Conservation (phyloP, 1,140 invertebrate genomes). For the Calliphora vicina region DNA sequence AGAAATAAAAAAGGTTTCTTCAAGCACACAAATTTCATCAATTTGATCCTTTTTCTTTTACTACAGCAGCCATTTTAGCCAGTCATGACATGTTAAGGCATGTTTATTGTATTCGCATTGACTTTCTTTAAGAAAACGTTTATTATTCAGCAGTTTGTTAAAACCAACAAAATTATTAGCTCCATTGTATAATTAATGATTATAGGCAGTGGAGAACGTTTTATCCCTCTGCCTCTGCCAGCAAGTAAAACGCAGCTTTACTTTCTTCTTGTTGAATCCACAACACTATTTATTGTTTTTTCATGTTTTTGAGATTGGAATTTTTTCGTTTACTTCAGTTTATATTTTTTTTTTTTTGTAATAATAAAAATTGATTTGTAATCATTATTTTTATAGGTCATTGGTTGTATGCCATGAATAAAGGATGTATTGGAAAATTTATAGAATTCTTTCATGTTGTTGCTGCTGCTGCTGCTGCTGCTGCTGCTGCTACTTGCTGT, state of each 20-base stretch:
- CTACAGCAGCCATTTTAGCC: background rate
- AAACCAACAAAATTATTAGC: conserved; percentile 9
- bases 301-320: background rate
- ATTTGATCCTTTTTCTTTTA: background rate
- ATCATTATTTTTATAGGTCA: conserved; percentile 30
- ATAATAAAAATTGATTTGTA: conserved; percentile 24
- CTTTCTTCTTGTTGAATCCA: background rate
- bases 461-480: background rate
- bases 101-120: background rate
- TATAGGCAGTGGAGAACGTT: background rate
- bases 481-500: background rate
- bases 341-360: background rate
- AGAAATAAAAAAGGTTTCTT: background rate
- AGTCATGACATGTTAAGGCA: conserved; percentile 12
- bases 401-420: conserved; percentile 15
- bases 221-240: background rate
- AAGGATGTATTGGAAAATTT: background rate
- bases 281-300: conserved; percentile 11
- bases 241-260: background rate
- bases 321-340: too few species aligned
- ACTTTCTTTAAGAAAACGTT: conserved; percentile 8
- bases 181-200: conserved; percentile 7
- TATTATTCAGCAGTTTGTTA: conserved; percentile 5
- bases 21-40: background rate
- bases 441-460: background rate